Evolutionary conservation across 2,113 vertebrate genomes (phyloP), one percentile per base, ranked within the genome.

Genomic region (Ctenodactylus gundi): DNA sequence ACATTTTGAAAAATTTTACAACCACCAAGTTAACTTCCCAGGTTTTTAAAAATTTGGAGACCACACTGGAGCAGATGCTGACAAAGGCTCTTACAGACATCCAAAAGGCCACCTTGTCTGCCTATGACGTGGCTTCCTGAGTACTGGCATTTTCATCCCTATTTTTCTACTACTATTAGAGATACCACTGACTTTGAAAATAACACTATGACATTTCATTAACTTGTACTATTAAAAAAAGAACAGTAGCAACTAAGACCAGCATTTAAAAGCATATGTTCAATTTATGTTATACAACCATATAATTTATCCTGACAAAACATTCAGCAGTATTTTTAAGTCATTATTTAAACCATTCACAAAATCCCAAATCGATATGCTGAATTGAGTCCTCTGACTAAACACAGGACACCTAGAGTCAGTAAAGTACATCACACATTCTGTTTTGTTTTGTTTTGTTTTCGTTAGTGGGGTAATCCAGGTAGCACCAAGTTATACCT

Each of bases 171-270:
- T 39, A 6, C 25, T 39, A 83, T 5, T 60, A 49, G 64, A 88
- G 55, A 83, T 29, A 58, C 25, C 34, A 83, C 46, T 41, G 39
- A 78, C 82, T 93, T 77, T 89, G 39, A 72, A 90, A 91, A 68
- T 20, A 83, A 31, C 36, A 64, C 21, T n/a, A 31, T 7, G 88
- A 11, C 5, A 75, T 58, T 23, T 23, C 68, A 58, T 29, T 29
- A 58, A 90, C 64, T 65, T 93, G 89, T 83, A 81, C 68, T 65
- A 81, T 36, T 21, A 34, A 93, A 51, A n/a, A 85, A 51, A 51
- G 7, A 75, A 4, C 64, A 86, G 25, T 36, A 53, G 73, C 21
- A 36, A 29, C 70, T 21, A 81, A 93, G 23, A 91, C 0, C 5
- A 77, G 80, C 34, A 68, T 55, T 57, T 88, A 64, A 23, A 1